phyloP scores from a whole-genome alignment of 2,797 vertebrate species.

The Chrysocyon brachyurus region DNA sequence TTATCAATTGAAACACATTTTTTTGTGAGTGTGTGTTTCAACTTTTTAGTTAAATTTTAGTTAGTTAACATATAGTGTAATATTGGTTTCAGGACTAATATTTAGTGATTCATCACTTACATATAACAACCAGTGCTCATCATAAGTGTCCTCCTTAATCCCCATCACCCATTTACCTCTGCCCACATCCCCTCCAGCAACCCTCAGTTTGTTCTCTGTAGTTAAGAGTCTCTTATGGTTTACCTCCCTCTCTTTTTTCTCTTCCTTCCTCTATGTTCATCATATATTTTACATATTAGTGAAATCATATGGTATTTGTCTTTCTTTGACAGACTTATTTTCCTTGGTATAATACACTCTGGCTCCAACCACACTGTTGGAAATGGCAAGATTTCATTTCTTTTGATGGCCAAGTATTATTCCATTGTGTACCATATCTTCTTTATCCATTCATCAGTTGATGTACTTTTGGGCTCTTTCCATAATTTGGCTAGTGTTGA shows the following conservation, averaged over 20 bases:
- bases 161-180: background rate
- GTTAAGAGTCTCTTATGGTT: background rate
- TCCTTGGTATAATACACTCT: background rate
- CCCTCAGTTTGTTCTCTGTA: background rate
- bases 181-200: background rate
- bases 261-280: background rate
- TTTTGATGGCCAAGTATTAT: background rate
- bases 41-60: background rate
- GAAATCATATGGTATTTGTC: background rate
- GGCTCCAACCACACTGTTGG: background rate
- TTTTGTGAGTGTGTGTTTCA: background rate
- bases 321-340: background rate
- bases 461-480: background rate
- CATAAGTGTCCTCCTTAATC: background rate
- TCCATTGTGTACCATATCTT: background rate
- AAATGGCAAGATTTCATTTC: background rate
- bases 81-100: background rate
- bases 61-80: background rate
- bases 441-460: background rate
- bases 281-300: background rate
- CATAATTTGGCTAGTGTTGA: background rate
- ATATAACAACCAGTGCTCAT: background rate
- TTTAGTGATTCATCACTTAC: background rate
- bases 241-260: background rate
- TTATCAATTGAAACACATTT: background rate